Base-by-base conservation (phyloP, 2,888 invertebrate genomes). In the Volucella inanis region DNA sequence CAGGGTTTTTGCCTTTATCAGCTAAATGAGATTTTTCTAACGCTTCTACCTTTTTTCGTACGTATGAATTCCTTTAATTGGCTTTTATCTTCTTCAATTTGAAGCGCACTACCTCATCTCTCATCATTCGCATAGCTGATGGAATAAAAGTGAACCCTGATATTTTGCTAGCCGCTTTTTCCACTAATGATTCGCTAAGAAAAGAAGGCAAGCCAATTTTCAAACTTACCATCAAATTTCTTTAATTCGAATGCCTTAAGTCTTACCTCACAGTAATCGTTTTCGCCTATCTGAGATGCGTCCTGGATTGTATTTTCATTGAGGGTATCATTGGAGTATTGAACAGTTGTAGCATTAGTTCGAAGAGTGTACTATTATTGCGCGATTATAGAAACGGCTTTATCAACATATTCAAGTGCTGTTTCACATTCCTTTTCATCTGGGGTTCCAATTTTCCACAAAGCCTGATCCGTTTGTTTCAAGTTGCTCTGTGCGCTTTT, bases 201-300 rank as follows among this genome's bases (percentile, higher is more conserved):
- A 64, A 86, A 47, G 31, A 86, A 82, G 0, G 86, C 70, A 41
- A 86, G 50, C 81, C 79, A 85, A 41, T 85, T 80, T 61, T 86
- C 80, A 55, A 80, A 79, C 22, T 76, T 77, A 18, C 85, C 80
- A 47, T 86, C 80, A 59, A 81, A 77, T 50, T 74, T 72, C 52
- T 77, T 80, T 50, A 85, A 64, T 49, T 80, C 71, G 45, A 79
- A 45, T 15, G 75, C 18, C 57, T 79, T 80, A 9, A 85, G 47
- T 52, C 68, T 80, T n/a, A 72, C 68, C 10, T 67, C 41, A 43
- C 18, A 14, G 11, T 41, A 59, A 18, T 59, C 59, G n/a, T 10
- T 59, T 41, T 12, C 18, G 14, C 41, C 59, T 14, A 9, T n/a
- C 4, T 52, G 22, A 2, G 52, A 8, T 52, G 12, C 11, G 22